phyloP scores from a whole-genome alignment of 2,888 invertebrate species.

The Eupithecia centaureata region DNA sequence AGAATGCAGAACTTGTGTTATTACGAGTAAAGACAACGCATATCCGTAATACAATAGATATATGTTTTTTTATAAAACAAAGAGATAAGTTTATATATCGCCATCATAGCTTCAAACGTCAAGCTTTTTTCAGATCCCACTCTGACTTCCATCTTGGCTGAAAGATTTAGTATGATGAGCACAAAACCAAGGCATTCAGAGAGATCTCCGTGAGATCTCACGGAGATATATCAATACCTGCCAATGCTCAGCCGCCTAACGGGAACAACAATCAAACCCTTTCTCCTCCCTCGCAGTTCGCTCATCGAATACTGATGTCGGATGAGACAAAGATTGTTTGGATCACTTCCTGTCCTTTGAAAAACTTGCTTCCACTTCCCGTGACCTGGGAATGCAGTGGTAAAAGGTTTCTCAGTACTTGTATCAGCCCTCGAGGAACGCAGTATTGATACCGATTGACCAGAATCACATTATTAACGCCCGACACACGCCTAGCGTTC shows the following conservation, averaged over 20 bases:
- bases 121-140: neutral
- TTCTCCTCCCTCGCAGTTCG: constrained; percentile 8
- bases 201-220: neutral
- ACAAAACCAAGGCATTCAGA: neutral
- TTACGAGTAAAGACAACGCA: neutral
- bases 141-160: neutral
- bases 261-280: constrained; percentile 33
- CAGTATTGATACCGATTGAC: no score
- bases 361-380: constrained; percentile 35
- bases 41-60: neutral
- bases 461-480: no score
- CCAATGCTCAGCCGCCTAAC: neutral
- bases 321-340: constrained; percentile 12
- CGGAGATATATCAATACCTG: no score
- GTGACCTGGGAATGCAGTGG: constrained; percentile 2
- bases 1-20: neutral
- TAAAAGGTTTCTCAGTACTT: neutral
- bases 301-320: constrained; percentile 17
- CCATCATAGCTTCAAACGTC: no score
- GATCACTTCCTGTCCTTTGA: constrained; percentile 31
- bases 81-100: neutral
- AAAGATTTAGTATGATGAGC: neutral
- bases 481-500: no score
- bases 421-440: neutral
- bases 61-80: neutral